These are phyloP conservation scores for Drosophila percnosoma DNA, from an alignment of 2,888 invertebrate genomes.

Conservation along the genomic window DNA sequence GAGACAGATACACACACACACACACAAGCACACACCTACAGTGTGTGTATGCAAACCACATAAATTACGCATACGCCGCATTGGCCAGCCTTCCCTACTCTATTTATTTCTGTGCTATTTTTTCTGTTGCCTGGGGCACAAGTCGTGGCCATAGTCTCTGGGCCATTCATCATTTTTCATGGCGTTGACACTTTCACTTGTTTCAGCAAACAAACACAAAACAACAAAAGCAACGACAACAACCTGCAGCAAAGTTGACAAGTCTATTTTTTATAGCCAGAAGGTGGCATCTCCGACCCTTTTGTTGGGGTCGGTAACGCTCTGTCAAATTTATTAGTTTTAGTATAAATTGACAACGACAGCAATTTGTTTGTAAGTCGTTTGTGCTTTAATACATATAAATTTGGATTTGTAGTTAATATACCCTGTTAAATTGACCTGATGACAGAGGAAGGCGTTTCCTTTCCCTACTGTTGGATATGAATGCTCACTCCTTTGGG, in stretches of 20 bases:
- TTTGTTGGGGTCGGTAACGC: constrained; percentile 47
- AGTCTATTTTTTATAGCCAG: constrained; percentile 68
- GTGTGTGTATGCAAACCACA: constrained; percentile 43
- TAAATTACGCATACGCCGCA: constrained; percentile 78
- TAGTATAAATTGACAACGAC: constrained; percentile 75
- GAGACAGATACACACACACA: constrained; percentile 5
- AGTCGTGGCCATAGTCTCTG: constrained; percentile 52
- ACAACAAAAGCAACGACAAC: constrained; percentile 25
- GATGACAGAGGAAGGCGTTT: not conserved
- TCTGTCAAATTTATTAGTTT: constrained; percentile 79
- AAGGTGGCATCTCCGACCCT: constrained; percentile 26
- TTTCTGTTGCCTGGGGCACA: constrained; percentile 7
- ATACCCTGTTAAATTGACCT: constrained; percentile 14
- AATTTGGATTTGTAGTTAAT: constrained; percentile 12
- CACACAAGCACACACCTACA: not conserved
- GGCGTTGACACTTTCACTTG: constrained; percentile 80
- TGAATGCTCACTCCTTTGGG: not conserved
- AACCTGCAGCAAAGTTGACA: constrained; percentile 61
- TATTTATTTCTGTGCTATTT: constrained; percentile 23
- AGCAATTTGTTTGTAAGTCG: constrained; percentile 68
- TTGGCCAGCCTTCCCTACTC: constrained; percentile 55
- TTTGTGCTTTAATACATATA: constrained; percentile 22
- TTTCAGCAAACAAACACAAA: constrained; percentile 67
- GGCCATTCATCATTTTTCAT: constrained; percentile 78
- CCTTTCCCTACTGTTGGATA: not conserved